phyloP scores from a whole-genome alignment of 2,113 vertebrate species.

The Heterotilapia buettikoferi region DNA sequence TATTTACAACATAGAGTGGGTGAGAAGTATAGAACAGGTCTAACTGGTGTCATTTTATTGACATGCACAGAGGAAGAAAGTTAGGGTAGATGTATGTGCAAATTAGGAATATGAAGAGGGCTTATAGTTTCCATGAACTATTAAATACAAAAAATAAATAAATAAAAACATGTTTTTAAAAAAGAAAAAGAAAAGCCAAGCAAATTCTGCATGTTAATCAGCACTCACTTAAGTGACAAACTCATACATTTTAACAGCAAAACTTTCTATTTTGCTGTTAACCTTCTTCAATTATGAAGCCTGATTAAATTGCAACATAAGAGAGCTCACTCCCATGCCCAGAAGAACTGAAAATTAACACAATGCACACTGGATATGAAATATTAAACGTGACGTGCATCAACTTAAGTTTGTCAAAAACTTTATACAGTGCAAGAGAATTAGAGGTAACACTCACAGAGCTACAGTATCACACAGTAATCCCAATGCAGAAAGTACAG shows the following conservation, averaged over 20 bases:
- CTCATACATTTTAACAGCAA: neutral
- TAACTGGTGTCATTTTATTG: neutral
- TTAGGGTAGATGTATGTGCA: neutral
- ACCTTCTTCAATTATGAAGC: neutral
- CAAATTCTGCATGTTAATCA: constrained; percentile 4
- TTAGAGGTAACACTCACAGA: constrained; percentile 69
- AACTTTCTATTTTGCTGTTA: neutral
- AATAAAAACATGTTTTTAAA: constrained; percentile 3
- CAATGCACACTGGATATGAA: constrained; percentile 19
- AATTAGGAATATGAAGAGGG: constrained; percentile 1
- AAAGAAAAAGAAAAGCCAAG: constrained; percentile 19
- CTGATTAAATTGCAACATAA: constrained; percentile 8
- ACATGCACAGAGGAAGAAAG: constrained; percentile 46
- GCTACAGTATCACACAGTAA: constrained; percentile 67
- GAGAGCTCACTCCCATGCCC: constrained; percentile 16
- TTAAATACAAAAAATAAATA: constrained; percentile 1
- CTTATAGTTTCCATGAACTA: neutral
- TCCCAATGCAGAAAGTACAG: constrained; percentile 61
- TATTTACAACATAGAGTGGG: constrained; percentile 59
- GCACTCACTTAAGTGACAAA: constrained; percentile 21
- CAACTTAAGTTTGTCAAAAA: constrained; percentile 20
- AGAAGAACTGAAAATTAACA: constrained; percentile 40
- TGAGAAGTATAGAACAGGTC: constrained; percentile 8
- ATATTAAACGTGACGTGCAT: constrained; percentile 18
- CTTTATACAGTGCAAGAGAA: constrained; percentile 34